Evolutionary conservation across 2,888 invertebrate genomes (phyloP), one percentile per base, ranked within the genome.

Genomic region (Phasia obesa): DNA sequence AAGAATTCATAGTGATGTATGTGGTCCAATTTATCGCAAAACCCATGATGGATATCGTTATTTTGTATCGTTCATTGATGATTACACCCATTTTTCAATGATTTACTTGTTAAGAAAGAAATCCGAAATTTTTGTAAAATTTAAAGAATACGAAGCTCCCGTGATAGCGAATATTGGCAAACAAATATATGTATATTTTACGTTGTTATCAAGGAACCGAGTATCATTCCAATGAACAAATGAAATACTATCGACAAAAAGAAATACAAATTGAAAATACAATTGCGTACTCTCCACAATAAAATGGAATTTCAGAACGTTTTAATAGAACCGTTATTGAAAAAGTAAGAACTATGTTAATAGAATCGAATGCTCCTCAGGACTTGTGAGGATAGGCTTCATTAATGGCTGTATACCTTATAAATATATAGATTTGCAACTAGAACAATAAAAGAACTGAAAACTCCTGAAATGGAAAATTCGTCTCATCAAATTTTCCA

Each of bases 1-100:
- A 42, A 67, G 76, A 55, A 76, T 84, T 21, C 73, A 73, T 60
- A 67, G 62, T 21, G 80, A 80, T 59, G 71, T 81, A 11, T 82
- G 78, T 44, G 64, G 74, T 25, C 70, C 74, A 1, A 49, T 82
- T n/a, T 23, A 38, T 27, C 53, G 59, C 19, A 44, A 57, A 17
- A 60, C 65, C 13, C 51, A 23, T 11, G 60, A 83, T 57, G 73
- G 65, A 13, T 71, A 47, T 13, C 25, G 27, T 2, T 64, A 49
- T 49, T 64, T 64, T 31, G 64, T 64, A 13, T 49, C 49, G 6
- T 62, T 62, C 23, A 62, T 62, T 44, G 27, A 62, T 27, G 62
- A 62, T 13, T 62, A 25, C 11, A 44, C 49, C 2, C 49, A 65
- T 51, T 65, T 65, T 49, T 9, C 49, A 7, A 15, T 49, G 15